Evolutionary conservation across 1,140 invertebrate genomes (phyloP).

Genomic region (Bombus waltoni): DNA sequence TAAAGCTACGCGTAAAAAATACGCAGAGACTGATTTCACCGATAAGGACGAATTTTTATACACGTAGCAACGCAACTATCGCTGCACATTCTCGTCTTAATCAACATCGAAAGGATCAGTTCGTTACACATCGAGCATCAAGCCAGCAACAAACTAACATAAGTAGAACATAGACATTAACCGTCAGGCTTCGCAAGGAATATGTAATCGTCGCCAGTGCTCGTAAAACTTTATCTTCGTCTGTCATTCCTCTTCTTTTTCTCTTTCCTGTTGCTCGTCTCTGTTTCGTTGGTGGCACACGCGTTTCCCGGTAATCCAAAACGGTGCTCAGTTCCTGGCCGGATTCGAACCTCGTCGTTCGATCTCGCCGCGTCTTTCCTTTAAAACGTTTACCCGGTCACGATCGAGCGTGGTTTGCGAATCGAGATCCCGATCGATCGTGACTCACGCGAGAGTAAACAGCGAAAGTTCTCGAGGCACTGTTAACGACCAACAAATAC

Average conservation of each 20-base stretch:
- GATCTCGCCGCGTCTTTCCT: neutral
- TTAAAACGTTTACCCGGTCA: neutral
- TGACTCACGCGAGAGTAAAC: neutral
- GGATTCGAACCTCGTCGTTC: neutral
- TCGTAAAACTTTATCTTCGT: constrained; percentile 8
- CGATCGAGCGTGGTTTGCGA: neutral
- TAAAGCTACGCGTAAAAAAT: too few relatives aligned
- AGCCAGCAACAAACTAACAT: neutral
- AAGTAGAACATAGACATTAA: neutral
- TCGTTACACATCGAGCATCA: neutral
- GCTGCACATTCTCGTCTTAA: too few relatives aligned
- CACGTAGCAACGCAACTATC: too few relatives aligned
- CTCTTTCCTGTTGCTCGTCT: constrained; percentile 6
- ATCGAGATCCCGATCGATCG: neutral
- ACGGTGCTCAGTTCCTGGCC: constrained; percentile 33
- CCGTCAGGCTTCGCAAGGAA: neutral
- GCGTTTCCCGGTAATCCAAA: constrained; percentile 57
- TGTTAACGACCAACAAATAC: neutral
- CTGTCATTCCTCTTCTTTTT: constrained; percentile 10
- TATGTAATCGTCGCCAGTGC: constrained; percentile 17
- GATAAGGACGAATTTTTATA: too few relatives aligned
- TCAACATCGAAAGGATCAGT: neutral
- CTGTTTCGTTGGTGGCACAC: constrained; percentile 43
- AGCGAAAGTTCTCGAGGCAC: constrained; percentile 29
- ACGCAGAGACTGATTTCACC: too few relatives aligned